A percentile compares a stretch with the other conserved stretches of the same genome.
These are phyloP conservation scores for Synergus japonicus DNA, from an alignment of 2,888 invertebrate genomes.

Conservation along the genomic window DNA sequence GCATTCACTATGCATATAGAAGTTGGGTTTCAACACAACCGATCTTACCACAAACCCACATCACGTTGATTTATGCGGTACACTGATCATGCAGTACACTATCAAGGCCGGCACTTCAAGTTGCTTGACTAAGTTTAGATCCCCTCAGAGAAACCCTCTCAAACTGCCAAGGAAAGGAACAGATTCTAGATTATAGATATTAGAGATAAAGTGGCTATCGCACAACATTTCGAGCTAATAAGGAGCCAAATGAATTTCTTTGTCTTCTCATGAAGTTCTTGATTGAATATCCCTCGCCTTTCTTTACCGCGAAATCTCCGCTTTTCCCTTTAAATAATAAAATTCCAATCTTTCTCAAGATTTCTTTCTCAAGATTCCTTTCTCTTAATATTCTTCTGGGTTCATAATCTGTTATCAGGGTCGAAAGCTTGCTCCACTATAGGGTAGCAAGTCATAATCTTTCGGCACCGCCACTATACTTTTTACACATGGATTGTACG, in stretches of 20 bases:
- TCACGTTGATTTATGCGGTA: conserved; percentile 12
- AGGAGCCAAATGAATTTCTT: conserved; percentile 2
- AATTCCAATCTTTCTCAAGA: too few relatives aligned
- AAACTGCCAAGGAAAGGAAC: conserved; percentile 12
- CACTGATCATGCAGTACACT: conserved; percentile 8
- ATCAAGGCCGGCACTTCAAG: conserved; percentile 16
- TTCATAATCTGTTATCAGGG: too few relatives aligned
- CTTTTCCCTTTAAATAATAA: not conserved
- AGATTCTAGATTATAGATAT: conserved; percentile 18
- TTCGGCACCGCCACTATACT: too few relatives aligned
- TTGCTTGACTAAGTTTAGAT: conserved; percentile 17
- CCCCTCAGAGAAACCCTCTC: not conserved
- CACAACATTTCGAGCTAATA: not conserved
- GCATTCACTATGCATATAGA: not conserved
- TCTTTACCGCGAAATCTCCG: not conserved
- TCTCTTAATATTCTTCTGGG: too few relatives aligned
- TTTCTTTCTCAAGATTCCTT: too few relatives aligned
- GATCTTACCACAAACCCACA: conserved; percentile 10
- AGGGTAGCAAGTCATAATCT: too few relatives aligned
- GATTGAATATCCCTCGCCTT: not conserved
- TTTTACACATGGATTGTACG: too few relatives aligned
- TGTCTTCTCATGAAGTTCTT: not conserved
- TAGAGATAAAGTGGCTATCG: conserved; percentile 7
- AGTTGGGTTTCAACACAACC: not conserved
- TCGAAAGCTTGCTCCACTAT: too few relatives aligned